Evolutionary conservation across 2,113 vertebrate genomes (phyloP).

Genomic region (Patagioenas fasciata): DNA sequence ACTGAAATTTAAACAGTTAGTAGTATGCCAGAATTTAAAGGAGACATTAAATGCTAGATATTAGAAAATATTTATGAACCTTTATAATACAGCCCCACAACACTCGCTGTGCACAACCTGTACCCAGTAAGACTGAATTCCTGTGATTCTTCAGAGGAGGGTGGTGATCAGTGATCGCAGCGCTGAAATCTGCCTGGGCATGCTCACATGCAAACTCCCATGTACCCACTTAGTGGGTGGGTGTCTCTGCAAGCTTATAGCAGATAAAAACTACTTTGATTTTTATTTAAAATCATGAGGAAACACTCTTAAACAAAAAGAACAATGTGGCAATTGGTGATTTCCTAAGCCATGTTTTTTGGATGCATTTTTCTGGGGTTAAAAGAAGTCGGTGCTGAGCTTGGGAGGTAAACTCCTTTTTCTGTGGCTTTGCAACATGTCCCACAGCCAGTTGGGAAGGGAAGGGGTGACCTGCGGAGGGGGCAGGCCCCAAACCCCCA

Average conservation of each 20-base stretch:
- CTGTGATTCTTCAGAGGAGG: neutral
- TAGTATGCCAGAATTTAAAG: neutral
- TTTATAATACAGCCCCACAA: neutral
- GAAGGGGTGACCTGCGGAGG: neutral
- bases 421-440: neutral
- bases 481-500: neutral
- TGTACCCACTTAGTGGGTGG: neutral
- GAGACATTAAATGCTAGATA: neutral
- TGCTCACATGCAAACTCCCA: neutral
- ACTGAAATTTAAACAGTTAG: neutral
- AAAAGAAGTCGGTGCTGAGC: neutral
- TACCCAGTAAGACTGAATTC: neutral
- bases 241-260: neutral
- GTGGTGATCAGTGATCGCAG: neutral
- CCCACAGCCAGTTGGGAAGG: neutral
- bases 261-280: neutral
- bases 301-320: neutral
- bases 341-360: neutral
- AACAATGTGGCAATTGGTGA: neutral
- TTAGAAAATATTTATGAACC: neutral
- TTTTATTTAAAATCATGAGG: neutral
- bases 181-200: accelerated
- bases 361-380: neutral
- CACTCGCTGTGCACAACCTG: no score
- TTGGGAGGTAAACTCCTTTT: neutral